phyloP scores from a whole-genome alignment of 2,113 vertebrate species.

The rabbit (Oryctolagus cuniculus) region DNA sequence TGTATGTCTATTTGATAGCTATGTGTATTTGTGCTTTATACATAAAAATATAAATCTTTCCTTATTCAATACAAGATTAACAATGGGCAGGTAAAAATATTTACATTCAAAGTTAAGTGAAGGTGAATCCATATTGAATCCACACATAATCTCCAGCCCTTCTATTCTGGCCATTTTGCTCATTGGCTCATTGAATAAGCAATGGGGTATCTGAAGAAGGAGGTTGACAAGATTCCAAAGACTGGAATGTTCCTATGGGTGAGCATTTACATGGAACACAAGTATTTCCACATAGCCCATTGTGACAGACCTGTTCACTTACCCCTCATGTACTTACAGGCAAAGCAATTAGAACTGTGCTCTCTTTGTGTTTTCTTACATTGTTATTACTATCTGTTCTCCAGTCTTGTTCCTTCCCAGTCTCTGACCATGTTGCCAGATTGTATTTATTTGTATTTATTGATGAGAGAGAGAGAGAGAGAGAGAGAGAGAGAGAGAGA shows the following conservation, averaged over 20 bases:
- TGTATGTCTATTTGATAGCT: constrained; percentile 4
- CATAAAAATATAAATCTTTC: background rate
- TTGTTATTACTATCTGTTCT: background rate
- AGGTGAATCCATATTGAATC: constrained; percentile 3
- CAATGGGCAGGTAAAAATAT: constrained; percentile 58
- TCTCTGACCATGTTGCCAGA: constrained; percentile 14
- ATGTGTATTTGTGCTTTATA: constrained; percentile 6
- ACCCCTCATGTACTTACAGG: background rate
- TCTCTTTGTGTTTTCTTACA: background rate
- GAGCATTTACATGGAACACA: constrained; percentile 7
- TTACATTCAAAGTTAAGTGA: constrained; percentile 57
- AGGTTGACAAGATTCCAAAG: background rate
- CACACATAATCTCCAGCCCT: background rate
- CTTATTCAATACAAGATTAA: constrained; percentile 17
- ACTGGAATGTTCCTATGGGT: background rate
- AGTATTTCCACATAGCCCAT: constrained; percentile 18
- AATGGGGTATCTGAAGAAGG: background rate
- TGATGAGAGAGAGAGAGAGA: too few relatives aligned
- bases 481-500: too few relatives aligned
- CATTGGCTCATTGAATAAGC: constrained; percentile 22
- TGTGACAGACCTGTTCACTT: constrained; percentile 21
- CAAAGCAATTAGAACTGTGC: background rate
- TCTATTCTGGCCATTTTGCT: background rate
- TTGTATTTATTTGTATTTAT: too few relatives aligned
- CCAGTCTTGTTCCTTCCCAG: background rate